Base-by-base conservation (phyloP, 2,113 vertebrate species). In the Eretmodus cyanostictus region DNA sequence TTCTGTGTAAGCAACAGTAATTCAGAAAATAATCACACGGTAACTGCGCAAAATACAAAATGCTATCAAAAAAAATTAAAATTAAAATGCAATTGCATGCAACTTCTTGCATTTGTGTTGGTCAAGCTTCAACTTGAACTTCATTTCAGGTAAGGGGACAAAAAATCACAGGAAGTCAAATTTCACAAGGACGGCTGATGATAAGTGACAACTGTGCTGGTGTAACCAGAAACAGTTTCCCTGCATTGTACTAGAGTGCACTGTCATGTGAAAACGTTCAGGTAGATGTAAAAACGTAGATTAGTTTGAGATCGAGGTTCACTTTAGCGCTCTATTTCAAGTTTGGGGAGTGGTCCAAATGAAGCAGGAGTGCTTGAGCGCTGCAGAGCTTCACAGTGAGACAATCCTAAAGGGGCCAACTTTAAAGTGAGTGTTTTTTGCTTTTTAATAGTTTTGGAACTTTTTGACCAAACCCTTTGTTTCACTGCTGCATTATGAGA, bases 21-120 rank as follows among this genome's bases (percentile, higher is more conserved):
- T 13, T 31, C 40, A 73, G 22, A 45, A 45, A 71, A 24, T 71
- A 22, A 42, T 27, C 38, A 17, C 36, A 73, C 0, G 0, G 3
- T 71, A 71, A 71, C 12, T 42, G 66, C n/a, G 4, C 36, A 24
- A 24, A 68, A 59, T 59, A 29, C 55, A 29, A 59, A 29, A 68
- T 40, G 14, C 36, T 40, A 9, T 68, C n/a, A 24, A 73, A 47
- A 47, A 5, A 0, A 0, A 45, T 3, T 19, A 0, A 1, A 34
- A 61, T 34, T 34, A 34, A 34, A 61, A 61, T 19, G 29, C 29
- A 61, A 61, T 61, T 31, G 57, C 14, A 6, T 10, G 57, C 57
- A 61, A 27, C 22, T 45, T 45, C 57, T 42, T 73, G 36, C 34
- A 45, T 27, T 17, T 40, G 40, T 10, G 14, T 29, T 76, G 22